Evolutionary conservation across 1,140 invertebrate genomes (phyloP), one percentile per base, ranked within the genome.

Genomic region (Drosophila tropicalis): DNA sequence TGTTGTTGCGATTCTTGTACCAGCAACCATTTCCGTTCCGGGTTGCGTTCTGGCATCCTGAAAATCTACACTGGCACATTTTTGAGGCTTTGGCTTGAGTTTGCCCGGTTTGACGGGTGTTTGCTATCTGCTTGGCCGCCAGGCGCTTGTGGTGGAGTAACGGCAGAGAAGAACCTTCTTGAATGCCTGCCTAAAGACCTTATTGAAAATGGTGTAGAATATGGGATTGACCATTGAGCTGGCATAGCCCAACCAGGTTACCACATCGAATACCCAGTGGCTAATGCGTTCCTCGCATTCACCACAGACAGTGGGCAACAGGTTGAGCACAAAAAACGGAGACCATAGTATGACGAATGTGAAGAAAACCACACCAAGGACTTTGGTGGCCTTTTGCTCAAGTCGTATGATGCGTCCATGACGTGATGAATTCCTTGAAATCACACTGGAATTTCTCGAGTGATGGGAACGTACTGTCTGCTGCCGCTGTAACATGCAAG

Each of bases 161-260:
- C 94, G 93, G 92, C 97, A 98, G 25, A 95, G 92, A n/a, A 98
- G 91, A 1, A 98, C 96, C 90, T 97, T 96, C 79, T 97, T 96
- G 92, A 98, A 98, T 0, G 97, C 96, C 86, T 98, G 95, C 41
- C 97, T 93, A 92, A 98, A 98, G 40, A 97, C 96, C 91, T 97
- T 97, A 92, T 98, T 98, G 93, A 98, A 98, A 69, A 98, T 97
- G 2, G 97, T 98, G 91, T 98, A 98, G 92, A 98, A 98, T 72
- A 98, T 97, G 0, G 97, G 97, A 93, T 98, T 98, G 10, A 98
- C 96, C 95, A 97, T 97, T 2, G 97, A 98, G 81, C 96, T 98
- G 34, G 97, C 96, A 92, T 98, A 98, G 41, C 98, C 98, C 36
- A 98, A 93, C 98, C 97, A 98, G 13, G 96, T 96, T 19, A 96